Percentiles rank a stretch among this genome's conserved stretches.
These are phyloP conservation scores for Chlamydotis undulata DNA, from an alignment of 2,113 vertebrate genomes.

Conservation along the genomic window DNA sequence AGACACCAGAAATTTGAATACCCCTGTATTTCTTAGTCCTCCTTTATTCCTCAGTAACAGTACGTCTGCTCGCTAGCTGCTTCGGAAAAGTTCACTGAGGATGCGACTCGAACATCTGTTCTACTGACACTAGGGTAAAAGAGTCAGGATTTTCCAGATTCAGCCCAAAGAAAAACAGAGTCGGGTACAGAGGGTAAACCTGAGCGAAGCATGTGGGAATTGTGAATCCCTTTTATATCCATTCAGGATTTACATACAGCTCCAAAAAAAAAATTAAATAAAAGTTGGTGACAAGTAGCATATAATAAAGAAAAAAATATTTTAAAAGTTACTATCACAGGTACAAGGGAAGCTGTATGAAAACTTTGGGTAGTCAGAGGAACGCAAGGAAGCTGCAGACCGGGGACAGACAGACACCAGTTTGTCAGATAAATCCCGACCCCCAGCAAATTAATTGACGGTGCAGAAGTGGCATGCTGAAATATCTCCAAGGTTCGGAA, in stretches of 20 bases:
- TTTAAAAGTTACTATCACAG: not conserved
- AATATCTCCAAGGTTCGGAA: not conserved
- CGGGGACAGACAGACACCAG: not conserved
- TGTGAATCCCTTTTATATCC: not conserved
- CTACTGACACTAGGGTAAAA: not conserved
- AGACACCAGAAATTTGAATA: not conserved
- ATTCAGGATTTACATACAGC: not conserved
- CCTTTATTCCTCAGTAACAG: not conserved
- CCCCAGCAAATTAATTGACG: not conserved
- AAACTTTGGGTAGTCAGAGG: fast-evolving
- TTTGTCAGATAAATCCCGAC: not conserved
- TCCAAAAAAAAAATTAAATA: not conserved
- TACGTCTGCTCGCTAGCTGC: not conserved
- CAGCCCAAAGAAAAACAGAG: not conserved
- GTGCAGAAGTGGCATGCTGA: not conserved
- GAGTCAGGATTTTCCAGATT: not conserved
- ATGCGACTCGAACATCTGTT: conserved; percentile 1
- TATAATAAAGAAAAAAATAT: not conserved
- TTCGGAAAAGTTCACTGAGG: fast-evolving
- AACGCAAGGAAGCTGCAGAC: not conserved
- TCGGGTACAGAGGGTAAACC: not conserved
- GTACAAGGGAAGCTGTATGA: not conserved
- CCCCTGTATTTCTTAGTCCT: fast-evolving
- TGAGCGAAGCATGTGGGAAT: not conserved
- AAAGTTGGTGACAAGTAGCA: not conserved